Conservation (phyloP, 2,797 vertebrate species). For the Nothura maculosa region DNA sequence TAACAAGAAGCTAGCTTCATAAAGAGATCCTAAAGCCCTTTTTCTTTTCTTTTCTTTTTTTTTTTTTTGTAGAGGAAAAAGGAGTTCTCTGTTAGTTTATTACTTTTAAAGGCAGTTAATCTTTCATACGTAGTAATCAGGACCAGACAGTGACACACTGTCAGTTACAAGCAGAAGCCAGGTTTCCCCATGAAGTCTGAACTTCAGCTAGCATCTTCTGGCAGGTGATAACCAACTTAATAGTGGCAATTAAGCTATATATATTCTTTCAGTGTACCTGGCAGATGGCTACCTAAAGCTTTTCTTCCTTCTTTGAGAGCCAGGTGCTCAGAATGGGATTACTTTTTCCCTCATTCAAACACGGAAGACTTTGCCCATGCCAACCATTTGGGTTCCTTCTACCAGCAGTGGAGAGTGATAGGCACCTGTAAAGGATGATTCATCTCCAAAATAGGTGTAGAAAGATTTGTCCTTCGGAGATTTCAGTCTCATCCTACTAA, state of each 20-base stretch:
- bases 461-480: conserved; percentile 45
- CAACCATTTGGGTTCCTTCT: neutral
- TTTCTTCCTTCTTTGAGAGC: neutral
- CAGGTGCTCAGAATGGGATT: neutral
- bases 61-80: neutral
- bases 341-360: neutral
- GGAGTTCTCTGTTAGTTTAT: neutral
- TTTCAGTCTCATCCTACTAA: conserved; percentile 42
- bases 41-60: no score
- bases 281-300: neutral
- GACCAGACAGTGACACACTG: neutral
- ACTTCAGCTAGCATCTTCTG: neutral
- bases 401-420: neutral
- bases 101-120: neutral
- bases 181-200: neutral
- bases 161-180: neutral
- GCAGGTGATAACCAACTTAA: fast-evolving
- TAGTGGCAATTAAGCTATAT: neutral
- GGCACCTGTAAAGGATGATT: neutral
- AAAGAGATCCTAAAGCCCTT: neutral
- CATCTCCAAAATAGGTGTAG: neutral
- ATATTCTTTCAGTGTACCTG: neutral
- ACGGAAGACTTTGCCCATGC: neutral
- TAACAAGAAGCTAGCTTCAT: neutral
- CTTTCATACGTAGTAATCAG: fast-evolving